Evolutionary conservation across 2,797 vertebrate species (phyloP), one percentile per base, ranked within the genome.

Genomic region (Knipowitschia caucasica): DNA sequence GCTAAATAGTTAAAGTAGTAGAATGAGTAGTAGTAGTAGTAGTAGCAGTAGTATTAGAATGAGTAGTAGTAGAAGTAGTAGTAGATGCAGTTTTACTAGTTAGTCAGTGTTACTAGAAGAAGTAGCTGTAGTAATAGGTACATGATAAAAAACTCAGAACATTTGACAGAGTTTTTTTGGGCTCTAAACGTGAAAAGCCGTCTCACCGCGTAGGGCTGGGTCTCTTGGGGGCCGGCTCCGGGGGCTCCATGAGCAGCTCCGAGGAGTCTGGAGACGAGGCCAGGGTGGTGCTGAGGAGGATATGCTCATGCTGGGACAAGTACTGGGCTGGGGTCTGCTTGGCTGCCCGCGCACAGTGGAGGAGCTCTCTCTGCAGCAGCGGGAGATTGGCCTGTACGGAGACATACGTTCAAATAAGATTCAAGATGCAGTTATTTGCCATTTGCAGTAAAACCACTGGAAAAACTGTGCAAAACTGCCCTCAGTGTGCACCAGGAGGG

Each of bases 301-400:
- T 91, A 84, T 98, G 95, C 77, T 98, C 97, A 0, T 99, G 97
- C 77, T 98, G 96, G 10, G 96, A 97, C 77, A 99, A 86, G 87
- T 99, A 99, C 84, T 98, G 97, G 24, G 97, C 97, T 0, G 97
- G 97, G 1, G 95, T 99, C 88, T 99, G 96, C 83, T 99, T 99
- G 86, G 97, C 97, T 4, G 95, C 94, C 0, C 97, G 91, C 25
- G 96, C 95, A 1, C 97, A 99, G 83, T 98, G 95, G 65, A 99
- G 89, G 52, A 99, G 82, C 87, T 99, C 97, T 23, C 96, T 88
- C 88, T 99, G 97, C 57, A 99, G 91, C 79, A 99, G 89, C 0
- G 97, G 97, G 12, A 99, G 90, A 80, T 99, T 99, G 57, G 97
- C 95, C 97, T 99, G 73, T 2, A 39, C 9, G 46, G 4, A 25